Evolutionary conservation across 2,113 vertebrate species (phyloP), one percentile per base, ranked within the genome.

Genomic region (Strix uralensis): DNA sequence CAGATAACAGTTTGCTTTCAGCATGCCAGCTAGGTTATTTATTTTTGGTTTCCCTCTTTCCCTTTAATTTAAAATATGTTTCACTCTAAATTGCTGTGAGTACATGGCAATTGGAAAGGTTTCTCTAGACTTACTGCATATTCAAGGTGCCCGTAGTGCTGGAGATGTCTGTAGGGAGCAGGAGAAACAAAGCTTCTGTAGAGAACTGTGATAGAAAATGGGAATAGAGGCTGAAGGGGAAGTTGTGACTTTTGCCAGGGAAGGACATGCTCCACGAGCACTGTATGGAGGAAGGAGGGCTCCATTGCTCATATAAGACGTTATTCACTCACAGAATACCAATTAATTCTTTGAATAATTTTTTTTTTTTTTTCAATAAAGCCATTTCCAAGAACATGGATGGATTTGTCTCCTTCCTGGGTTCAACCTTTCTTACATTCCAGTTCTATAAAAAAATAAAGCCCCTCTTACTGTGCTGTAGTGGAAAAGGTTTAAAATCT

Each of bases 241-340:
- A 15, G 36, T 38, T 4, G 5, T 75, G 18, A 22, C 30, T 65
- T 72, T 78, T 0, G 0, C 25, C 16, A 3, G 9, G 55, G 47
- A 51, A 25, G 11, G 22, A 13, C 6, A 1, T n/a, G 26, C n/a
- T 29, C 21, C 21, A 17, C 42, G 54, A 18, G 14, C 10, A 19
- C 58, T 3, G 0, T 46, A 8, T 25, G 11, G 23, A 59, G 38
- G 26, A 89, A 85, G 14, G 27, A 74, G 11, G 16, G 78, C 25
- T 58, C 13, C 12, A 4, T 34, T 89, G 23, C 57, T 81, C 19
- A 3, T 42, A 27, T 5, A 51, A 44, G 34, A 58, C 10, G 49
- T 72, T 40, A 46, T 55, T 89, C 2, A 26, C 77, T 90, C 11
- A 19, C 73, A 95, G 57, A 84, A 86, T 81, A 15, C 8, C 12